Conservation (phyloP, 1,140 invertebrate species). For the Leucophenga varia region DNA sequence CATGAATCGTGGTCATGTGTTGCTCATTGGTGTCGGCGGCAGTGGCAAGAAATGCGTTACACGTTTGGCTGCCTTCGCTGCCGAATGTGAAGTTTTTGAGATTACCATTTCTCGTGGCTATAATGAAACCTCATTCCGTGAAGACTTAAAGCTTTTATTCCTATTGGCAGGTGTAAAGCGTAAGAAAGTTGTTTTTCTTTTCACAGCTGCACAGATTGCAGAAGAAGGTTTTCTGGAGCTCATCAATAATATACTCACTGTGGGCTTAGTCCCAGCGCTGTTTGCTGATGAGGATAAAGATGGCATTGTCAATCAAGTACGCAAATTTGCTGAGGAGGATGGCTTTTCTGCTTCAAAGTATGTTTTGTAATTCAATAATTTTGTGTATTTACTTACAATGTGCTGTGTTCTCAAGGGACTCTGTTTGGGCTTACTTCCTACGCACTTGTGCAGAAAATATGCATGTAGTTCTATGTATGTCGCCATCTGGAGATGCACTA, state of each 20-base stretch:
- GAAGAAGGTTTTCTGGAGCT: conserved; percentile 83
- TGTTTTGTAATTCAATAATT: conserved; percentile 28
- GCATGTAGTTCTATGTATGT: conserved; percentile 88
- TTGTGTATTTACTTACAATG: neutral
- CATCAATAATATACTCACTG: conserved; percentile 87
- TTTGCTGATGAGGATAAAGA: conserved; percentile 88
- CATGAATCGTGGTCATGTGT: conserved; percentile 79
- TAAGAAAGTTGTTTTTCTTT: conserved; percentile 79
- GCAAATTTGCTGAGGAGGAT: conserved; percentile 67
- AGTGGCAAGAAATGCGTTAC: conserved; percentile 80
- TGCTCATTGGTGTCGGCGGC: conserved; percentile 84
- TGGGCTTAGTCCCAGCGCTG: conserved; percentile 80
- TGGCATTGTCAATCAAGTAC: conserved; percentile 66
- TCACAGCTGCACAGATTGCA: conserved; percentile 76
- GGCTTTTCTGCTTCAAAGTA: conserved; percentile 72
- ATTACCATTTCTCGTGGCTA: conserved; percentile 82
- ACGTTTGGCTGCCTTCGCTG: conserved; percentile 71
- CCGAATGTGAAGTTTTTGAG: conserved; percentile 76
- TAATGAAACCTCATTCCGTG: conserved; percentile 77
- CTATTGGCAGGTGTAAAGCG: conserved; percentile 72
- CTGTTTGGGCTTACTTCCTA: conserved; percentile 83
- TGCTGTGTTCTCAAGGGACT: conserved; percentile 60
- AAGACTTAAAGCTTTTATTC: conserved; percentile 82
- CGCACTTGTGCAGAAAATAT: conserved; percentile 77
- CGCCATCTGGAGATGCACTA: conserved; percentile 77